phyloP scores from a whole-genome alignment of 2,113 vertebrate genomes.

The Melanerpes aurifrons region DNA sequence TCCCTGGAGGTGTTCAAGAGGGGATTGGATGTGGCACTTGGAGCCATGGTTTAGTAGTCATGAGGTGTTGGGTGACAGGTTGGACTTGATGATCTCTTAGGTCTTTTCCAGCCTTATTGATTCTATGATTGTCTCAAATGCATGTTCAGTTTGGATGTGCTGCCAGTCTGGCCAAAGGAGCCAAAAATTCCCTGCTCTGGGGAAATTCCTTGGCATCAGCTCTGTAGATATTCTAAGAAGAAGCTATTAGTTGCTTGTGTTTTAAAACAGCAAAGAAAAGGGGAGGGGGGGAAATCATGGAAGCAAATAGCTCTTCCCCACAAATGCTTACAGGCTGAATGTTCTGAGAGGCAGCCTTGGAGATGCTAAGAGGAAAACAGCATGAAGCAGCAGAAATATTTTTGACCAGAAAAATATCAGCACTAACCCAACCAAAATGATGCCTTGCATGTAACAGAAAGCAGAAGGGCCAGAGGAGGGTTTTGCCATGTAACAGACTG shows the following conservation, averaged over 20 bases:
- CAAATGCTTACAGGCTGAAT: background rate
- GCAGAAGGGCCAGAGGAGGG: background rate
- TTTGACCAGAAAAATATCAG: background rate
- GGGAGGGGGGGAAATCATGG: background rate
- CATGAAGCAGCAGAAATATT: background rate
- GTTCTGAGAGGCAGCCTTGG: background rate
- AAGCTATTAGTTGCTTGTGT: background rate
- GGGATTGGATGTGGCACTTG: too few relatives aligned
- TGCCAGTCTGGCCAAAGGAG: background rate
- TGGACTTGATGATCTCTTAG: too few relatives aligned
- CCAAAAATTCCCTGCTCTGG: background rate
- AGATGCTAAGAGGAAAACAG: background rate
- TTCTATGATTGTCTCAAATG: background rate
- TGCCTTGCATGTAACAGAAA: background rate
- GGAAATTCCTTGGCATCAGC: conserved; percentile 8
- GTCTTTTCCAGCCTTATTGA: too few relatives aligned
- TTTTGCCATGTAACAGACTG: background rate
- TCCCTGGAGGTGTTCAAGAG: too few relatives aligned
- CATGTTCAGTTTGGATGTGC: background rate
- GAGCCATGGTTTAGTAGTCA: too few relatives aligned
- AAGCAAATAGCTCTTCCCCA: conserved; percentile 13
- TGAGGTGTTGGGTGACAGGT: too few relatives aligned
- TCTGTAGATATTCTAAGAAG: conserved; percentile 30
- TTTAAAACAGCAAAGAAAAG: background rate
- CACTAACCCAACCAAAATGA: background rate